Evolutionary conservation across 1,140 invertebrate genomes (phyloP).

Genomic region (Apolygus lucorum): DNA sequence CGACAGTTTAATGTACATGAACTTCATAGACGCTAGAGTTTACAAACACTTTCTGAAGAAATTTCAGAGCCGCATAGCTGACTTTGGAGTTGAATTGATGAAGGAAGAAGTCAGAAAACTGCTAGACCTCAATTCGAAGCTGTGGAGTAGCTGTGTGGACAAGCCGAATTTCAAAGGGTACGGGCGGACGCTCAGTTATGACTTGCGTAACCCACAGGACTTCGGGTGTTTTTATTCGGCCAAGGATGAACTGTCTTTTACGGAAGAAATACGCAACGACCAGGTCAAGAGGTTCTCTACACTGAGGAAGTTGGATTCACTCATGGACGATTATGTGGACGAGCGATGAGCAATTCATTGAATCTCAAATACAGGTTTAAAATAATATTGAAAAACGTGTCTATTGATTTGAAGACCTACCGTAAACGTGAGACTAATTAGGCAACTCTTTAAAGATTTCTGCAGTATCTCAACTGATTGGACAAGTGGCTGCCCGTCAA

Average conservation of each 20-base stretch:
- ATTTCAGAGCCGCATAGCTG: constrained; percentile 35
- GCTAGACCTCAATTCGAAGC: constrained; percentile 28
- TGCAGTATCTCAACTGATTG: too few relatives aligned
- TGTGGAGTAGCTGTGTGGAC: constrained; percentile 30
- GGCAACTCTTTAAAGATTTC: too few relatives aligned
- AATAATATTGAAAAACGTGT: too few relatives aligned
- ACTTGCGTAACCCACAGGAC: constrained; percentile 24
- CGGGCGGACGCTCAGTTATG: constrained; percentile 29
- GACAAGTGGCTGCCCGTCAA: too few relatives aligned
- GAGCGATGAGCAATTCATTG: too few relatives aligned
- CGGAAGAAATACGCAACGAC: constrained; percentile 26
- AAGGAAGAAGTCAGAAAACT: constrained; percentile 32
- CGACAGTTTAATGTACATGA: constrained; percentile 31
- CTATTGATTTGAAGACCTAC: too few relatives aligned
- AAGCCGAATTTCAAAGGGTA: constrained; percentile 29
- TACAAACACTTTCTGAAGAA: constrained; percentile 38
- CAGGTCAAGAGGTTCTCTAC: constrained; percentile 27
- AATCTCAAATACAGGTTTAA: too few relatives aligned
- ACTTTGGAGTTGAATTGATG: constrained; percentile 36
- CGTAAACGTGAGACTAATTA: too few relatives aligned
- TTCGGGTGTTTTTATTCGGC: constrained; percentile 28
- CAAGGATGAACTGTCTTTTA: constrained; percentile 30
- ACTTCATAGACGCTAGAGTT: constrained; percentile 36
- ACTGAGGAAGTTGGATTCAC: constrained; percentile 19
- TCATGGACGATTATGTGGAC: background rate